Conservation (phyloP, 2,113 vertebrate genomes). For the Labrus mixtus region DNA sequence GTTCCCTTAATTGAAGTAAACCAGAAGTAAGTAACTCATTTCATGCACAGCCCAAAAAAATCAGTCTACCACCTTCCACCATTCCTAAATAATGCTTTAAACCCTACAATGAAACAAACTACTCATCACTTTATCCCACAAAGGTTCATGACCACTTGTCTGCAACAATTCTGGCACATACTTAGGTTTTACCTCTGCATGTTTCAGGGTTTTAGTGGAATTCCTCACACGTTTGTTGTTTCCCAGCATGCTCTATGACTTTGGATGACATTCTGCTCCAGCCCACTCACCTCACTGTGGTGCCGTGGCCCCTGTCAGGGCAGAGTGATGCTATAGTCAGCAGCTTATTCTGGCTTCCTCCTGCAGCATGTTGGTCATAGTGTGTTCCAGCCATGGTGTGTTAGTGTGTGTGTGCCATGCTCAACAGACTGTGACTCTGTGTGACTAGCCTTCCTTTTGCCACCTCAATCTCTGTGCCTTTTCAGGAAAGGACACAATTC, state of each 20-base stretch:
- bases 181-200: constrained; percentile 2
- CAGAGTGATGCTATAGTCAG: constrained; percentile 67
- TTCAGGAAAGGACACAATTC: constrained; percentile 34
- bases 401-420: constrained; percentile 65
- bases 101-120: too few relatives aligned
- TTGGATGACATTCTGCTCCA: constrained; percentile 70
- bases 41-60: too few relatives aligned
- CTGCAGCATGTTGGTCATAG: constrained; percentile 65
- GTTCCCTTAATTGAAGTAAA: too few relatives aligned
- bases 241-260: constrained; percentile 67
- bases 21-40: too few relatives aligned
- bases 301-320: constrained; percentile 48
- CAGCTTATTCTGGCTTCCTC: constrained; percentile 69
- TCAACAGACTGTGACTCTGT: constrained; percentile 73
- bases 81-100: too few relatives aligned
- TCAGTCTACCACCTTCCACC: too few relatives aligned
- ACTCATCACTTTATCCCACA: neutral
- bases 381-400: constrained; percentile 60
- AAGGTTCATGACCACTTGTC: constrained; percentile 21
- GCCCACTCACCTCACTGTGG: constrained; percentile 65
- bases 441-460: constrained; percentile 60
- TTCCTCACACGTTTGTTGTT: constrained; percentile 48
- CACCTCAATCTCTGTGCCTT: constrained; percentile 37
- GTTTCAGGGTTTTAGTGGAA: constrained; percentile 41
- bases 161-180: constrained; percentile 19